Evolutionary conservation across 92 coral and sea anemone genomes (phyloP), one percentile per base, ranked within the genome.

Genomic region (Porites rus): DNA sequence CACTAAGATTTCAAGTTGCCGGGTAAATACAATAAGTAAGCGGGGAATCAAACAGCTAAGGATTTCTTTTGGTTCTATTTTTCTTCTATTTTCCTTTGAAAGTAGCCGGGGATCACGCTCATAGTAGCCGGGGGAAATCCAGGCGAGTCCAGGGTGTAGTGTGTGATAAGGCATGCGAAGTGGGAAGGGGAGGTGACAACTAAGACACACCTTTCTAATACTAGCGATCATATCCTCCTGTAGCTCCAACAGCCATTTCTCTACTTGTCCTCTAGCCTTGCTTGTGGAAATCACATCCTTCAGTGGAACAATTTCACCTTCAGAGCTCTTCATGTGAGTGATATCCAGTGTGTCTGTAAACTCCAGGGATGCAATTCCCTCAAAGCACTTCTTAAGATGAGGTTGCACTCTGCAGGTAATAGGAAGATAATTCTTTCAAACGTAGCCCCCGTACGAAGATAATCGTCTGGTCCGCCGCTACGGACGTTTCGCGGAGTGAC

Each of bases 181-280:
- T 38, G 46, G 46, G 6, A 38, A 38, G 46, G 46, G 46, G 52
- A 21, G 74, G 31, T 52, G 38, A 5, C 51, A 18, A 18, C 11
- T 52, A 10, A 16, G 62, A 24, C 53, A 20, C 65, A 96, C 99
- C 96, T 95, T 96, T 80, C 98, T 95, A 13, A 96, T 90, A 84
- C 99, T 97, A 66, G 99, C 97, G 51, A 97, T 83, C 99, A 97
- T 97, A 70, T 94, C 98, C 18, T 92, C 93, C 84, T 97, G 99
- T 18, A 97, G 84, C 86, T 96, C 99, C 69, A 96, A 87, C 84
- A 96, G 84, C 99, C 99, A 96, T 59, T 96, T 96, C 80, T 96
- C 99, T 56, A 96, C 99, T 85, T 96, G 99, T 25, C 99, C 99
- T 84, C 99, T 94, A 38, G 99, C 99, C 86, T 96, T 96, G 13